phyloP scores from a whole-genome alignment of 2,888 invertebrate genomes.

The Phaonia tiefii region DNA sequence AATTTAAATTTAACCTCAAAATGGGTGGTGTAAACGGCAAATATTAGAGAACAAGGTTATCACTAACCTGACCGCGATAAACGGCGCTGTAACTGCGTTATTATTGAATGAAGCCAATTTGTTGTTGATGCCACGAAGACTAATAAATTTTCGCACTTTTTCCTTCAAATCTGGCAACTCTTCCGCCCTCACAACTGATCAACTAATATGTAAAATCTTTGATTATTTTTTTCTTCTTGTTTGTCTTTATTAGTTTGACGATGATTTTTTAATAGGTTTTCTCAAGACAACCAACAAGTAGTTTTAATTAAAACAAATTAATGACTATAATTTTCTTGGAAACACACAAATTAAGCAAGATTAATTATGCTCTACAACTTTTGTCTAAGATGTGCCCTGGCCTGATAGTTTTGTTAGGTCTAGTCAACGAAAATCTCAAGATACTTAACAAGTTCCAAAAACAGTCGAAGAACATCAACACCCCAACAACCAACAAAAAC shows the following conservation, averaged over 20 bases:
- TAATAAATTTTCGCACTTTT: background rate
- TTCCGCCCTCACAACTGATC: background rate
- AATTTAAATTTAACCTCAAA: too few relatives aligned
- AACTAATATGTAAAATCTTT: too few relatives aligned
- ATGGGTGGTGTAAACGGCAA: too few relatives aligned
- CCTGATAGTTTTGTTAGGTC: background rate
- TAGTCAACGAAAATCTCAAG: background rate
- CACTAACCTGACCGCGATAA: too few relatives aligned
- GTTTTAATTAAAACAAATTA: conserved; percentile 42
- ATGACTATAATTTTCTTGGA: conserved; percentile 18
- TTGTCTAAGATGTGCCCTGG: background rate
- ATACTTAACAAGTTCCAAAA: background rate
- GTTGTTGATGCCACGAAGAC: too few relatives aligned
- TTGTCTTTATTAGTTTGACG: background rate
- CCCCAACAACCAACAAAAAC: too few relatives aligned
- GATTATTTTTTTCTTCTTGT: too few relatives aligned
- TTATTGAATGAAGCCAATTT: too few relatives aligned
- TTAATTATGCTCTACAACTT: conserved; percentile 36
- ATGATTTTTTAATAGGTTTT: conserved; percentile 16
- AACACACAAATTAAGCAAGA: conserved; percentile 37
- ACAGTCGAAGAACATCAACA: background rate
- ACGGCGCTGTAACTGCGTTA: too few relatives aligned
- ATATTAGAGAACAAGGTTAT: too few relatives aligned
- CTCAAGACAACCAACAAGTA: conserved; percentile 7
- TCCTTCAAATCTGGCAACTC: background rate